Base-by-base conservation (phyloP, 2,113 vertebrate species). In the Thomomys bottae region DNA sequence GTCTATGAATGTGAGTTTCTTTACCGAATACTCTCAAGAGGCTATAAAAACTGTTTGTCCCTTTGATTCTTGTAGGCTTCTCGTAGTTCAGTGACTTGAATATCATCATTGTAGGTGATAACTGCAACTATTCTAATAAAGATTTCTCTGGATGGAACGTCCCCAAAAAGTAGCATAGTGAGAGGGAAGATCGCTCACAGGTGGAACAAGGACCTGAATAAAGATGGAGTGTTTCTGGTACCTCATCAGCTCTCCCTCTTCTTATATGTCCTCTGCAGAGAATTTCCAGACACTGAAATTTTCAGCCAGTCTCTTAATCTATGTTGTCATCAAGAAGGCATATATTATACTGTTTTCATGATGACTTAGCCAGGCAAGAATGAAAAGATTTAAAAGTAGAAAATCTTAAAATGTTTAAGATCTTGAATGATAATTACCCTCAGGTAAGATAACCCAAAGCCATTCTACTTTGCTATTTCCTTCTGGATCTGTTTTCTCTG, bases 351-450 rank as follows among this genome's bases (percentile, higher is more conserved):
- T 77, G 63, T 64, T 87, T 87, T 68, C 57, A 66, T 70, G 32
- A 77, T 54, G 40, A 36, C 78, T 90, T 80, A 82, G 3, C n/a
- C 72, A 49, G 84, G 17, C 24, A 85, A 83, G 11, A 68, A 61
- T 24, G 49, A 80, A 59, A 84, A 61, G 8, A 32, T 57, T 89
- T 84, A 23, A 80, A 75, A 75, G 59, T 70, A 34, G 1, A 38
- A 73, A 81, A 72, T 83, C 23, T 90, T 71, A 87, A 88, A 92
- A 80, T 36, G 4, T 72, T 75, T 26, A 54, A 5, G n/a, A 90
- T 86, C 32, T 88, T 87, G 61, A 88, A 73, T 71, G 75, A 45
- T 71, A 49, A 88, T 78, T 70, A 80, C 21, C 83, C n/a, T n/a
- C 79, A 76, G 87, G 86, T 85, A 82, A 89, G 67, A 81, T 78